These are phyloP conservation scores for Heliconius hewitsoni DNA, from an alignment of 1,140 invertebrate genomes.

Conservation along the genomic window DNA sequence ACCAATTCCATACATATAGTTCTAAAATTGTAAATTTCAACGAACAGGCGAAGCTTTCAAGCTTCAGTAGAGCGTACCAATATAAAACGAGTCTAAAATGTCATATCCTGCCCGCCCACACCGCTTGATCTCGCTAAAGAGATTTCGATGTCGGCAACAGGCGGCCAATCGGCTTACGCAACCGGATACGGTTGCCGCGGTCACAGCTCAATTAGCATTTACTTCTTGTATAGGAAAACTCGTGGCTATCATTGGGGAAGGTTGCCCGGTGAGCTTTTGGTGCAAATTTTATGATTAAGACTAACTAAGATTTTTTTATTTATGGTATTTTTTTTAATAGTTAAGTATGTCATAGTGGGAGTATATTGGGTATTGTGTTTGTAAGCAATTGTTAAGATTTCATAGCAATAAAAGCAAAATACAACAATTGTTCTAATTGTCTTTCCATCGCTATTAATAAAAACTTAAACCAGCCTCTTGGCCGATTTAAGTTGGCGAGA, in stretches of 20 bases:
- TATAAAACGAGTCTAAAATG: not conserved
- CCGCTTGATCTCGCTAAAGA: not conserved
- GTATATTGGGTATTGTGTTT: no score
- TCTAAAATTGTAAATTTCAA: no score
- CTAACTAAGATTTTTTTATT: not conserved
- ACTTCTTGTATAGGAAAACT: not conserved
- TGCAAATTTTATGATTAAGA: not conserved
- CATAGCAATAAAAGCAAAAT: no score
- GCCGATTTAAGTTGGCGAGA: no score
- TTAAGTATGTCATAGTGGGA: no score
- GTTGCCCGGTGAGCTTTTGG: not conserved
- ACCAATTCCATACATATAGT: no score
- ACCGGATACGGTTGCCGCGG: not conserved
- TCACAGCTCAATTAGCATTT: not conserved
- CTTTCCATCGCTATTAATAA: no score
- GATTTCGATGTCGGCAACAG: conserved; percentile 7
- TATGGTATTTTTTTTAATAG: not conserved
- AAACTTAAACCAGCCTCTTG: no score
- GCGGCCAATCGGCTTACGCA: conserved; percentile 3
- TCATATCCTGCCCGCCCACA: not conserved
- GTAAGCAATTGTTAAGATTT: no score
- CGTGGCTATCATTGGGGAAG: not conserved
- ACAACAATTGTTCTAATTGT: no score
- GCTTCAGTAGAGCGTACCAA: not conserved
- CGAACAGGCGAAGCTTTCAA: not conserved